These are phyloP conservation scores for Mechanitis mazaeus DNA, from an alignment of 2,888 invertebrate genomes.

Conservation along the genomic window DNA sequence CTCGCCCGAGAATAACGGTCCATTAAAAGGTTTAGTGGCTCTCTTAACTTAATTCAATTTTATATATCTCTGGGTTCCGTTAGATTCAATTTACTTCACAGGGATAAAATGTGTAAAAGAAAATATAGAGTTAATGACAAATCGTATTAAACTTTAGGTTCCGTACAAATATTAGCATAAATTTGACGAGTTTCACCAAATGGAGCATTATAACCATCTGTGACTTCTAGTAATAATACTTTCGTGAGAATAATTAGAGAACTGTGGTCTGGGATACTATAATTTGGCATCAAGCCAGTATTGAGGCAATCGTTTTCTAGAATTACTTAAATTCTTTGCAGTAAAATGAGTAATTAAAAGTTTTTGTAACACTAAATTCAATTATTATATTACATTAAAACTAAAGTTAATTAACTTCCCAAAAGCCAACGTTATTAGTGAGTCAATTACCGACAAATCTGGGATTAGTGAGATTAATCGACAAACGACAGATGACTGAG, in stretches of 20 bases:
- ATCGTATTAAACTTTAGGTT: conserved; percentile 16
- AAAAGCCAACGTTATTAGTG: background rate
- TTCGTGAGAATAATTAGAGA: conserved; percentile 23
- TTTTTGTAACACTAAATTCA: background rate
- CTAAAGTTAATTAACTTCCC: background rate
- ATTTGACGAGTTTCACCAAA: conserved; percentile 15
- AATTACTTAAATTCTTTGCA: background rate
- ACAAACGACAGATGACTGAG: conserved; percentile 35
- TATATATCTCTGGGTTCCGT: conserved; percentile 13
- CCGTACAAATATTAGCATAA: conserved; percentile 21
- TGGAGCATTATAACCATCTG: conserved; percentile 21
- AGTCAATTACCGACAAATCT: conserved; percentile 38
- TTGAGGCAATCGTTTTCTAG: conserved; percentile 5
- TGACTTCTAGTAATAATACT: conserved; percentile 18
- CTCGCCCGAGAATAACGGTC: conserved; percentile 16
- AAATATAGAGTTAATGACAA: conserved; percentile 4
- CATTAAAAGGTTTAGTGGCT: conserved; percentile 17
- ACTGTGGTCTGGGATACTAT: conserved; percentile 14
- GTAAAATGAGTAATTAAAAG: background rate
- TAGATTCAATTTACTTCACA: conserved; percentile 19
- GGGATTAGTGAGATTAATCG: conserved; percentile 39
- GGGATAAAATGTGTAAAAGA: conserved; percentile 7
- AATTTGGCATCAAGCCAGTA: conserved; percentile 18
- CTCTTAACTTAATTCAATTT: conserved; percentile 23
- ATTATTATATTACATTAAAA: too few relatives aligned